phyloP scores from a whole-genome alignment of 2,888 invertebrate species.

The Therioaphis trifolii region DNA sequence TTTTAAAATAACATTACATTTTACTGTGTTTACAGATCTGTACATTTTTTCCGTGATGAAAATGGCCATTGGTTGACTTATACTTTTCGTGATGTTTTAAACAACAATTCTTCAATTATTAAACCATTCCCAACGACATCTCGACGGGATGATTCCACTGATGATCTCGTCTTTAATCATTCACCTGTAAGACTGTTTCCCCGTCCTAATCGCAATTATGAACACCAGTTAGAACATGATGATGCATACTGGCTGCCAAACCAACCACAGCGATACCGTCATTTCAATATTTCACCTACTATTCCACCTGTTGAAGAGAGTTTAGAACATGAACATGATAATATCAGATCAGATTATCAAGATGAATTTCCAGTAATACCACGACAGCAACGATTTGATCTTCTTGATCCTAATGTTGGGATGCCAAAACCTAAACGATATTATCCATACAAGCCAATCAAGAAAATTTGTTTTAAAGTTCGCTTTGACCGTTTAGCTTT shows the following conservation, averaged over 20 bases:
- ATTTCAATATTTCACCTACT: slow-evolving; percentile 53
- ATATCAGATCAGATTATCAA: slow-evolving; percentile 48
- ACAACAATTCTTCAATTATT: slow-evolving; percentile 55
- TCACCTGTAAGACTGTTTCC: slow-evolving; percentile 54
- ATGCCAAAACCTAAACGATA: slow-evolving; percentile 58
- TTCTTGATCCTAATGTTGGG: slow-evolving; percentile 50
- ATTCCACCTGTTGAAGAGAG: slow-evolving; percentile 58
- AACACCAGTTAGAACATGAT: slow-evolving; percentile 53
- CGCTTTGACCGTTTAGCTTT: slow-evolving; percentile 92
- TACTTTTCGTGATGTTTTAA: slow-evolving; percentile 80
- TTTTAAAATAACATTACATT: not conserved
- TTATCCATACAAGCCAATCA: slow-evolving; percentile 48
- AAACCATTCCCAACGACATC: slow-evolving; percentile 67
- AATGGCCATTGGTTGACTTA: slow-evolving; percentile 88
- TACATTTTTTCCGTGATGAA: slow-evolving; percentile 81
- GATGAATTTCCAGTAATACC: slow-evolving; percentile 53
- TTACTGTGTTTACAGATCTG: slow-evolving; percentile 76
- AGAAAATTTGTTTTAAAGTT: slow-evolving; percentile 75
- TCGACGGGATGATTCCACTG: slow-evolving; percentile 41
- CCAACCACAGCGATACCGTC: slow-evolving; percentile 42
- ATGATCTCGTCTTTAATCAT: slow-evolving; percentile 60
- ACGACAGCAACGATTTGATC: slow-evolving; percentile 46
- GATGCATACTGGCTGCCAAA: slow-evolving; percentile 44
- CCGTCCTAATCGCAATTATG: slow-evolving; percentile 41
- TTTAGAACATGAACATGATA: slow-evolving; percentile 52